A percentile compares a stretch with the other conserved stretches of the same genome.
phyloP scores from a whole-genome alignment of 2,888 invertebrate genomes.

The Timema podura region DNA sequence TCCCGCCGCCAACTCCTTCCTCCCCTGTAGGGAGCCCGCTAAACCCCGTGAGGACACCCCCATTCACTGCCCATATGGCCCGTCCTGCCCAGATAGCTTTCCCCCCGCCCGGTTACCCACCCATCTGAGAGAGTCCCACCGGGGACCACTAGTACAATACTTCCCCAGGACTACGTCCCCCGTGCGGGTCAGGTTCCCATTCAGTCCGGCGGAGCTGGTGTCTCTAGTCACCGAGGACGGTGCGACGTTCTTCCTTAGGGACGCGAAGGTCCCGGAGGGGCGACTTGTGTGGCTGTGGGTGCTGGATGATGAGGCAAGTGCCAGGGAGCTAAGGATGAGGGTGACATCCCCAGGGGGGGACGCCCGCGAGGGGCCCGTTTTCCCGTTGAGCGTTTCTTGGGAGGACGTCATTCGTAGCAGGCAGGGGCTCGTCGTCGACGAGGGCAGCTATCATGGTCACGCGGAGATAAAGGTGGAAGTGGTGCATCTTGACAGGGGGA shows the following conservation, averaged over 20 bases:
- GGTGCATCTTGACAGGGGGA: no score
- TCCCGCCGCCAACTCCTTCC: not conserved
- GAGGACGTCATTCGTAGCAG: conserved; percentile 21
- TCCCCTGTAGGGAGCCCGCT: not conserved
- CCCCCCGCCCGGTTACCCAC: conserved; percentile 12
- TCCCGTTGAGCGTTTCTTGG: conserved; percentile 21
- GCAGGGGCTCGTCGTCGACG: no score
- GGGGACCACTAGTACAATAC: conserved; percentile 26
- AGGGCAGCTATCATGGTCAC: no score
- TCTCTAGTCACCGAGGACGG: conserved; percentile 12
- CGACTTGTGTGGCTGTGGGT: conserved; percentile 26
- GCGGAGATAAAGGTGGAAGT: no score
- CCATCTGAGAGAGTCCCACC: conserved; percentile 25
- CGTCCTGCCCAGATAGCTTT: conserved; percentile 9
- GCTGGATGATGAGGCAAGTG: conserved; percentile 20
- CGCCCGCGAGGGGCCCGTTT: conserved; percentile 19
- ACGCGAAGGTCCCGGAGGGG: not conserved
- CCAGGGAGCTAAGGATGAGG: conserved; percentile 10
- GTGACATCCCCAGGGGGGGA: conserved; percentile 15
- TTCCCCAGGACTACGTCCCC: conserved; percentile 6
- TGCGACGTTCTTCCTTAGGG: conserved; percentile 15
- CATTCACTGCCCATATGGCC: conserved; percentile 23
- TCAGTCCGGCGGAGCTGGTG: conserved; percentile 1
- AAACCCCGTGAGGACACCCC: not conserved
- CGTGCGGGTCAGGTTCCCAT: not conserved